Evolutionary conservation across 2,113 vertebrate species (phyloP), one percentile per base, ranked within the genome.

Genomic region (Antidorcas marsupialis): DNA sequence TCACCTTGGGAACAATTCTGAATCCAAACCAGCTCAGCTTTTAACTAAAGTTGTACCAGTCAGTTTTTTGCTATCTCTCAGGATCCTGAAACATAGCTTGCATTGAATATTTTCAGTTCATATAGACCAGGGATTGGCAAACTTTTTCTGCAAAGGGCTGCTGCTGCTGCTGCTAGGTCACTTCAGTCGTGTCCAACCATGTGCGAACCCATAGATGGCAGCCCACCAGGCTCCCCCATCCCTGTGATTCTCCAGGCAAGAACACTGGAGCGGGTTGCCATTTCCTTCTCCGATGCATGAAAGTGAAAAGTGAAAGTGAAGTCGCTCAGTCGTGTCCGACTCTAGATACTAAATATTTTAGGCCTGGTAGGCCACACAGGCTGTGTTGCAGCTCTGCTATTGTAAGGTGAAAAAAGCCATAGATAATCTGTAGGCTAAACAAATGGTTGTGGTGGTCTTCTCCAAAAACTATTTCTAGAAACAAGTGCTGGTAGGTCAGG

Each of bases 381-480:
- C 15, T 92, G 47, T 96, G 60, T 50, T 84, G 45, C 36, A 96
- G 64, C 74, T 90, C 28, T 79, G 39, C n/a, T 53, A 59, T 25
- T 33, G 16, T 5, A 90, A 57, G 43, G 36, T 81, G 64, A 74
- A 87, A 94, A 64, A 9, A 74, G 16, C 36, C 92, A 93, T 28
- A 59, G 83, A 88, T 62, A 93, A 93, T 83, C 57, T 9, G 7
- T 74, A 50, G 90, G 43, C 27, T 90, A 90, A 95, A 93, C 57
- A 62, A 90, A 94, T 79, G 36, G 52, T 3, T 89, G 19, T 93
- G 43, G 74, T 3, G 21, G 43, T 81, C 17, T 85, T 88, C 52
- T 81, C 92, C 87, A 82, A 84, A 96, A 88, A 93, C 28, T 85
- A n/a, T 71, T n/a, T 92, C 79, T 14, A 94, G 71, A 94, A 92